Percentiles rank a stretch among this genome's conserved stretches.
Conservation (phyloP, 2,113 vertebrate genomes). For the Tupaia chinensis region DNA sequence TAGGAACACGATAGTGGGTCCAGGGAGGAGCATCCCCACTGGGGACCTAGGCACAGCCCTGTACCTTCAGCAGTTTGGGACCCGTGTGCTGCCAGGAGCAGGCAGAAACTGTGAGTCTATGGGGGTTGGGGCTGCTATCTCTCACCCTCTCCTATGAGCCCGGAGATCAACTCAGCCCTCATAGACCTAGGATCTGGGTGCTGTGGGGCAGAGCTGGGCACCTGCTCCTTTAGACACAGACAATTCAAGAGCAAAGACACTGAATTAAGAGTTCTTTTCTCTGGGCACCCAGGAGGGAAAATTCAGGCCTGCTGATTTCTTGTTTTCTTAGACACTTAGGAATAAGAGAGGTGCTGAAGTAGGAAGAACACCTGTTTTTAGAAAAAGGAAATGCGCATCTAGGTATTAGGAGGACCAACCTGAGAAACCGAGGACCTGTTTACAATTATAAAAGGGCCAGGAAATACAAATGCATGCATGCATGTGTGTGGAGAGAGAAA, state of each 20-base stretch:
- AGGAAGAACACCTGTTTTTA: not conserved
- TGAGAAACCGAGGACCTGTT: not conserved
- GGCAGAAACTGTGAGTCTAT: not conserved
- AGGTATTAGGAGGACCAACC: not conserved
- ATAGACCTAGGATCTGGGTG: not conserved
- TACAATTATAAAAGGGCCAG: not conserved
- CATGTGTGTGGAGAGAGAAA: too few species aligned
- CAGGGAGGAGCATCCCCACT: not conserved
- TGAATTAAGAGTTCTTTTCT: not conserved
- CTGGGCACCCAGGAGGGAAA: not conserved
- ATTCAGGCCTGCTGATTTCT: not conserved
- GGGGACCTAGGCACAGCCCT: not conserved
- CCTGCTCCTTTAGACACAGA: not conserved
- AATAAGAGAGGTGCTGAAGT: not conserved
- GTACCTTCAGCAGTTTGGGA: not conserved
- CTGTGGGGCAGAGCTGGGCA: not conserved
- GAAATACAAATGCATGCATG: not conserved
- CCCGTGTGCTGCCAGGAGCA: not conserved
- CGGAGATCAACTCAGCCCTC: not conserved
- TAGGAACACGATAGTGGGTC: rapidly evolving
- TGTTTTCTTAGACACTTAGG: not conserved
- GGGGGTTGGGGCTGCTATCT: not conserved
- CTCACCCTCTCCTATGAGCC: not conserved
- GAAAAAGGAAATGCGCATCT: not conserved
- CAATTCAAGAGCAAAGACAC: not conserved